phyloP scores from a whole-genome alignment of 2,113 vertebrate species.

The Ciconia boyciana region DNA sequence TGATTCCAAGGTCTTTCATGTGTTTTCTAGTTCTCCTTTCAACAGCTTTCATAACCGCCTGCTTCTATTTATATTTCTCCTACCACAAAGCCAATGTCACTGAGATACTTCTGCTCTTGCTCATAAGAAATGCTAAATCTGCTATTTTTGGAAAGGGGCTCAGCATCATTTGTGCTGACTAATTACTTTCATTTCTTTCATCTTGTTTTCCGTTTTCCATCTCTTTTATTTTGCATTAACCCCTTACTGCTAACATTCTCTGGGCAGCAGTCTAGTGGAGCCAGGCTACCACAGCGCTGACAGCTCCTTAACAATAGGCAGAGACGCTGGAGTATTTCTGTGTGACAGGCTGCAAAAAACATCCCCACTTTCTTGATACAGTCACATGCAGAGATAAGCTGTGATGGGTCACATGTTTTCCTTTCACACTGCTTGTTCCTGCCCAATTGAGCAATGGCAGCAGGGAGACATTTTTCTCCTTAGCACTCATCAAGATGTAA shows the following conservation, averaged over 20 bases:
- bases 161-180: background rate
- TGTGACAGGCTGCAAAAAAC: background rate
- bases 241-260: background rate
- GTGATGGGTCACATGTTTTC: background rate
- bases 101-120: background rate
- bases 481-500: conserved; percentile 30
- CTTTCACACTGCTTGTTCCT: background rate
- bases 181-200: conserved; percentile 36
- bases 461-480: conserved; percentile 16
- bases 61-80: conserved; percentile 49
- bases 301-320: background rate
- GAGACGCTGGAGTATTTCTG: background rate
- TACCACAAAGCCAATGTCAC: conserved; percentile 15
- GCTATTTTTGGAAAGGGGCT: conserved; percentile 14
- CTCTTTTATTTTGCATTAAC: conserved; percentile 8
- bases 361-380: background rate
- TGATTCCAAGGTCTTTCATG: conserved; percentile 44
- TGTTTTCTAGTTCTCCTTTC: conserved; percentile 30
- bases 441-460: conserved; percentile 18
- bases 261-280: background rate
- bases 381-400: background rate
- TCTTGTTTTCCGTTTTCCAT: background rate
- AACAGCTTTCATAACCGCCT: conserved; percentile 37
- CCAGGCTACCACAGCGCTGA: fast-evolving
- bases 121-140: conserved; percentile 11